These are phyloP conservation scores for Delia radicum DNA, from an alignment of 1,140 invertebrate species.

Conservation along the genomic window DNA sequence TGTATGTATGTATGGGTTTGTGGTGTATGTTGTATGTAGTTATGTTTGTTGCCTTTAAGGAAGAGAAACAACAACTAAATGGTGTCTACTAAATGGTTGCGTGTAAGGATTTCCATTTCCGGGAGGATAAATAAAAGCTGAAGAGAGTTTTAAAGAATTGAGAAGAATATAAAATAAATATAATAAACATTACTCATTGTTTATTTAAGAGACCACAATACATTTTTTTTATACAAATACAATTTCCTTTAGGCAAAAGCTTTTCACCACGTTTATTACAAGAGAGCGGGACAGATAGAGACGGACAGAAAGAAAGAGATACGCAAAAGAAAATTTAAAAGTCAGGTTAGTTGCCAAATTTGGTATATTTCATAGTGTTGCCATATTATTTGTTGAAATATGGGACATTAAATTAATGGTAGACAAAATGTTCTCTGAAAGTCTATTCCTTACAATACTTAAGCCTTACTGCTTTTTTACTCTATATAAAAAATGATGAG, in stretches of 20 bases:
- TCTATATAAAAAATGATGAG: no score
- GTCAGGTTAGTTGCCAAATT: no score
- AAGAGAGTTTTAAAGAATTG: background rate
- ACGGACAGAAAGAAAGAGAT: background rate
- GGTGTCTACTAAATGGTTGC: background rate
- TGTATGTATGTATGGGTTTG: background rate
- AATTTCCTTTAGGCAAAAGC: background rate
- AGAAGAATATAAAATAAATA: background rate
- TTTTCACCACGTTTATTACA: conserved; percentile 5
- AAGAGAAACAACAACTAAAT: background rate
- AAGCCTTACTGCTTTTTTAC: no score
- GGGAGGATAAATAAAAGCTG: background rate
- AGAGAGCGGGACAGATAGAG: no score
- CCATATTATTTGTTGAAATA: no score
- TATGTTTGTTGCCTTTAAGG: background rate
- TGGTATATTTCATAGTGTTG: no score
- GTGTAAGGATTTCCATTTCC: conserved; percentile 5
- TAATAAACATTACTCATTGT: background rate
- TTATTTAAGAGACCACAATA: background rate
- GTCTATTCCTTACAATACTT: no score
- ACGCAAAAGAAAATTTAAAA: no score
- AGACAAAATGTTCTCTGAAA: no score
- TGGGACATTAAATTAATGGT: no score
- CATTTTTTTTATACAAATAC: no score
- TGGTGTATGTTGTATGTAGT: background rate